Conservation (phyloP, 2,888 invertebrate species). For the Epistrophe grossulariae region DNA sequence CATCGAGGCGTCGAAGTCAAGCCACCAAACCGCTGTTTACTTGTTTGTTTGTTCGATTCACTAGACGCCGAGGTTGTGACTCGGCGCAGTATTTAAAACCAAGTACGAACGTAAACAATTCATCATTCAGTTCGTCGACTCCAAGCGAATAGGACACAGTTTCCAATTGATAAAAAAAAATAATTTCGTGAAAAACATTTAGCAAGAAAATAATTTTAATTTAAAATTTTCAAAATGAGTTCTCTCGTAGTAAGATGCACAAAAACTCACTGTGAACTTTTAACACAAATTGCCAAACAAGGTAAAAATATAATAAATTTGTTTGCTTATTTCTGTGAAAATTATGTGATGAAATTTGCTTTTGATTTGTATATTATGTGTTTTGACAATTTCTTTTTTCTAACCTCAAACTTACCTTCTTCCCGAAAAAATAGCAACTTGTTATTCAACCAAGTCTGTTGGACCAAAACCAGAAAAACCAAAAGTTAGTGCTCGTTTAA, state of each 20-base stretch:
- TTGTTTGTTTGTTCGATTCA: background rate
- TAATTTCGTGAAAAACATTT: conserved; percentile 10
- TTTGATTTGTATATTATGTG: background rate
- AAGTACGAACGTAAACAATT: conserved; percentile 61
- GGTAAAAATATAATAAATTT: conserved; percentile 38
- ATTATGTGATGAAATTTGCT: conserved; percentile 51
- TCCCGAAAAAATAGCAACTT: conserved; percentile 48
- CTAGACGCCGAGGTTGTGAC: background rate
- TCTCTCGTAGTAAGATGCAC: conserved; percentile 56
- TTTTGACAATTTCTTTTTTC: conserved; percentile 27
- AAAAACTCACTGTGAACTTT: conserved; percentile 59
- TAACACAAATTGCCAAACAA: conserved; percentile 65
- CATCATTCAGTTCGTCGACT: conserved; percentile 55
- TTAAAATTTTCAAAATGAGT: conserved; percentile 44
- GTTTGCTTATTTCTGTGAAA: background rate
- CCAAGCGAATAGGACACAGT: conserved; percentile 13
- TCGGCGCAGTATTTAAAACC: conserved; percentile 62
- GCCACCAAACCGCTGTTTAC: conserved; percentile 36
- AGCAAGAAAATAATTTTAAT: background rate
- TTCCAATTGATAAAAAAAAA: background rate
- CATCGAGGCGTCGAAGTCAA: background rate
- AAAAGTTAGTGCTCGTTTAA: conserved; percentile 85
- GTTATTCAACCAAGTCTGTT: conserved; percentile 63
- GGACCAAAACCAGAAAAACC: conserved; percentile 39
- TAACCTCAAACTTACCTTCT: conserved; percentile 53